These are phyloP conservation scores for Lepilemur ruficaudatus DNA, from an alignment of 2,797 vertebrate species.

Conservation along the genomic window DNA sequence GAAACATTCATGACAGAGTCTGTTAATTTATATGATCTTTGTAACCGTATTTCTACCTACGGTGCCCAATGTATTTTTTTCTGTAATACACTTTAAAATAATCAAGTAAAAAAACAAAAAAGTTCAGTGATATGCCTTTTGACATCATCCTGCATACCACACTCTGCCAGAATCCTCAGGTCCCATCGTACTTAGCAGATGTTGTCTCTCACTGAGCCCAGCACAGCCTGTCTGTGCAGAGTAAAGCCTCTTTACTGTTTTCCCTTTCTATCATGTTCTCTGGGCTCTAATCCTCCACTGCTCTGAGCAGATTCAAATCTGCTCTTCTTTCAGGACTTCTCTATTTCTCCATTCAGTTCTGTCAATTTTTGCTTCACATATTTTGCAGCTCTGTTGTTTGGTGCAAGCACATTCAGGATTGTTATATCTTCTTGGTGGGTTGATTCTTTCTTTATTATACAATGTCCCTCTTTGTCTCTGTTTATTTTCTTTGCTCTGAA, in stretches of 20 bases:
- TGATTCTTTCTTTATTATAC: neutral
- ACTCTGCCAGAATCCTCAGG: neutral
- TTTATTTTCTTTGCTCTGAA: neutral
- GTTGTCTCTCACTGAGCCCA: neutral
- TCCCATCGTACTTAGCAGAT: neutral
- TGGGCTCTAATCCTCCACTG: neutral
- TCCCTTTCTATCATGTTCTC: neutral
- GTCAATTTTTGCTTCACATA: neutral
- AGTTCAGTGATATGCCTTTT: neutral
- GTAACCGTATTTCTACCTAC: neutral
- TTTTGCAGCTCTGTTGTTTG: neutral
- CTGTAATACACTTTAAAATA: neutral
- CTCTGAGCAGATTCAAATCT: neutral
- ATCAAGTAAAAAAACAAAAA: neutral
- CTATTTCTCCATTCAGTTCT: neutral
- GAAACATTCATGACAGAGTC: neutral
- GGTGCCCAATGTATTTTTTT: neutral
- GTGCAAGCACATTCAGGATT: neutral
- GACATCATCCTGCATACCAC: neutral
- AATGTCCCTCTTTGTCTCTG: neutral
- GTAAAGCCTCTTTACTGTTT: neutral
- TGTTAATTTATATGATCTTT: neutral
- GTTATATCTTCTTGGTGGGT: neutral
- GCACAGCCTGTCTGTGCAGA: neutral
- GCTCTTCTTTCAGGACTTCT: neutral